Base-by-base conservation (phyloP, 2,888 invertebrate species). In the Troglohyphantes excavatus region DNA sequence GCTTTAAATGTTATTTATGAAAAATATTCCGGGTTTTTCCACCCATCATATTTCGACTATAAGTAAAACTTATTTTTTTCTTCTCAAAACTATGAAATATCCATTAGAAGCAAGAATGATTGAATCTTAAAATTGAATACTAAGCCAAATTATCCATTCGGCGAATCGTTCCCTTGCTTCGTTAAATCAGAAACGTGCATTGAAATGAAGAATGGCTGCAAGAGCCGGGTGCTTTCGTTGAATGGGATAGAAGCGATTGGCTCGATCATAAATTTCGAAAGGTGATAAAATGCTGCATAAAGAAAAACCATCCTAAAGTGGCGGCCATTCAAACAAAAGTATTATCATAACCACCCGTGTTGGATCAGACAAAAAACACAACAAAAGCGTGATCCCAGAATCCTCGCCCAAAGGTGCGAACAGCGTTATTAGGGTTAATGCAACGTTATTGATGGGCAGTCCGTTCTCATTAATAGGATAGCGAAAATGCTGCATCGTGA, bases 341-440 rank as follows among this genome's bases (percentile, higher is more conserved):
- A 88, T 88, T 88, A 73, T 88, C 67, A 26, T 46, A 33, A 39
- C 75, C 43, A 29, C 21, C 87, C 29, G 76, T 81, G 59, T 21
- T n/a, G 13, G 53, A 53, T 53, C 39, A 3, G 0, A 53, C 17
- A 53, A 53, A 53, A 53, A 53, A 53, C 39, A n/a, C 53, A 53
- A 61, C 26, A 29, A 75, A 88, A 76, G 67, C 88, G 88, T 89
- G 88, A 89, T 81, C 79, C 61, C 23, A 72, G 61, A 87, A 76
- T 89, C 75, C 82, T 68, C 88, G 68, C 81, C 53, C 70, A 72
- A 46, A 84, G 89, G 89, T 90, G 89, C 84, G 89, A 90, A 90
- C 89, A 90, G 72, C 83, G 78, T 83, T 84, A 90, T 90, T 90
- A 90, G 78, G 78, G 83, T 73, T 89, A 89, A 89, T 89, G 72